Percentiles rank a stretch among this genome's conserved stretches.
phyloP scores from a whole-genome alignment of 2,888 invertebrate species.

The Trypoxylon attenuatum region DNA sequence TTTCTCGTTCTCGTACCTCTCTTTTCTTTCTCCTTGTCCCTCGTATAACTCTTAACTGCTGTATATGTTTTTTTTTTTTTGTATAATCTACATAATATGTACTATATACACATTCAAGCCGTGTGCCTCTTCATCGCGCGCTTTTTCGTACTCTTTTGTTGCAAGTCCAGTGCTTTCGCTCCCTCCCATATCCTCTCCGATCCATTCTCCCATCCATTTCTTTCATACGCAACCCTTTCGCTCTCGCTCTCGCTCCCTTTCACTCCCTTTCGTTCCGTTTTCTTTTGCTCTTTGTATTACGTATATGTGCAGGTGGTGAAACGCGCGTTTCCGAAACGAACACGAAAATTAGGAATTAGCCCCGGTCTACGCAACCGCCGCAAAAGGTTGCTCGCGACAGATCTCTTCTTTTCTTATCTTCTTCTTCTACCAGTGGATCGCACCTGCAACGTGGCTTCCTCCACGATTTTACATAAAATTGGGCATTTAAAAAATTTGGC shows the following conservation, averaged over 20 bases:
- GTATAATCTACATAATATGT: slow-evolving; percentile 62
- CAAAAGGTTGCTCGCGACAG: no score
- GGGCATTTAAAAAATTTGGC: not conserved
- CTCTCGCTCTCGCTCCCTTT: slow-evolving; percentile 30
- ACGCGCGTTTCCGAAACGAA: slow-evolving; percentile 61
- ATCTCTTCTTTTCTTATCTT: no score
- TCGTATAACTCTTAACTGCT: slow-evolving; percentile 66
- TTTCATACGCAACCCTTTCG: not conserved
- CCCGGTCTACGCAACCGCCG: slow-evolving; percentile 2
- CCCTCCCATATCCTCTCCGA: slow-evolving; percentile 19
- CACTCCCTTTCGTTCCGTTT: slow-evolving; percentile 36
- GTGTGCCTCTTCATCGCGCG: slow-evolving; percentile 41
- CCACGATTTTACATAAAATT: not conserved
- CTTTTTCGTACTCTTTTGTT: not conserved
- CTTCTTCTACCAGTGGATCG: no score
- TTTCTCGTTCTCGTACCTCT: slow-evolving; percentile 40
- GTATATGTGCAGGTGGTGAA: slow-evolving; percentile 67
- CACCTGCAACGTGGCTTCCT: not conserved
- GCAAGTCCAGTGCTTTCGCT: slow-evolving; percentile 3
- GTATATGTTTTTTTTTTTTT: slow-evolving; percentile 55
- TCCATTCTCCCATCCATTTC: slow-evolving; percentile 25
- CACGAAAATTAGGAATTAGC: slow-evolving; percentile 58
- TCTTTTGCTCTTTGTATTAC: slow-evolving; percentile 52
- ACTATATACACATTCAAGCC: slow-evolving; percentile 68
- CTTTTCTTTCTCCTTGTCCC: slow-evolving; percentile 29